These are phyloP conservation scores for Phoeniculus purpureus DNA, from an alignment of 2,797 vertebrate species.

Conservation along the genomic window DNA sequence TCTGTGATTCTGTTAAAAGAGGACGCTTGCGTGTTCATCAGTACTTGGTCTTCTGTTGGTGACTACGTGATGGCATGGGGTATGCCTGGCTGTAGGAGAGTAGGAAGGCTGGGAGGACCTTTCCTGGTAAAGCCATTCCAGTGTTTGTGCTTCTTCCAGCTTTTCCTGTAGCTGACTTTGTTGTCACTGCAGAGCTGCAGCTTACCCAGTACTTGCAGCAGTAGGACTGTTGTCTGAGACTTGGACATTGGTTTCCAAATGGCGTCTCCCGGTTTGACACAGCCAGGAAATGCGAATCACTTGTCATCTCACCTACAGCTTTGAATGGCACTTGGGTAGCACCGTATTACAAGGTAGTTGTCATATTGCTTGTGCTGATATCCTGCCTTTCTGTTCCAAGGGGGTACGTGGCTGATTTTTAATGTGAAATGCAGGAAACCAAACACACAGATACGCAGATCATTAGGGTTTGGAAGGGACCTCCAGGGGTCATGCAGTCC, in stretches of 20 bases:
- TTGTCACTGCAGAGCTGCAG: neutral
- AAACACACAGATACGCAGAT: neutral
- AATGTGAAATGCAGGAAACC: neutral
- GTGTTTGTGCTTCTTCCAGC: neutral
- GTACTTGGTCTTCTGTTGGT: neutral
- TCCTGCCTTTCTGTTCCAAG: neutral
- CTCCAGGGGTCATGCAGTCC: too few relatives aligned
- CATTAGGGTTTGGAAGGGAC: too few relatives aligned
- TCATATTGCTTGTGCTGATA: fast-evolving
- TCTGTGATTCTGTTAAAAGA: neutral
- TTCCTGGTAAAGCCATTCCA: neutral
- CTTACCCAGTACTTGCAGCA: neutral
- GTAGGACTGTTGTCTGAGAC: neutral
- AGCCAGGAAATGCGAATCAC: neutral
- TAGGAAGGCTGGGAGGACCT: neutral
- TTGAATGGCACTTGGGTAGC: neutral
- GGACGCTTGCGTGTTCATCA: neutral
- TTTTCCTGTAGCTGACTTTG: neutral
- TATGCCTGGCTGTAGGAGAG: neutral
- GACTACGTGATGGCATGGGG: neutral
- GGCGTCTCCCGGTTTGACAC: neutral
- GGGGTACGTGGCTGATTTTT: neutral
- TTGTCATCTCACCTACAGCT: neutral
- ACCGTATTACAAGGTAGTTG: neutral
- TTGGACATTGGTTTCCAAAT: neutral